phyloP scores from a whole-genome alignment of 2,113 vertebrate species.

The Galemys pyrenaicus region DNA sequence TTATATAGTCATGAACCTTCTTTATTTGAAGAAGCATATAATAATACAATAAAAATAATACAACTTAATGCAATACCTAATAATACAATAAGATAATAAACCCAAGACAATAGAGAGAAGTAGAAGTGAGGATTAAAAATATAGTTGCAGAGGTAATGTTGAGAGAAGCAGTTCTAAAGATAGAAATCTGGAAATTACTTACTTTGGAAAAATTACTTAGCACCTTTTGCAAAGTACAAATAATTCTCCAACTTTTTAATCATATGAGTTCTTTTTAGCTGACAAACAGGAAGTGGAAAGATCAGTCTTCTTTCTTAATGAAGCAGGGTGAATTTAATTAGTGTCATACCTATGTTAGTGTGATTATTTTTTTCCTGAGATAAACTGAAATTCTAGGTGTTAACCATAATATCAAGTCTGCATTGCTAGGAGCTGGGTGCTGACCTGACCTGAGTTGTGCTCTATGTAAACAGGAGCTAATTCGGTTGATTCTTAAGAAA shows the following conservation, averaged over 20 bases:
- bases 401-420: neutral
- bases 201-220: constrained; percentile 60
- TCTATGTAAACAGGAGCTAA: neutral
- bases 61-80: neutral
- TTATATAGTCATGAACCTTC: neutral
- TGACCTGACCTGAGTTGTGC: neutral
- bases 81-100: neutral
- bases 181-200: constrained; percentile 61
- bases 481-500: neutral
- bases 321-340: constrained; percentile 66
- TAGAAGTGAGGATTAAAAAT: neutral
- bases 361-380: neutral
- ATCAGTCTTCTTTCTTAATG: constrained; percentile 35
- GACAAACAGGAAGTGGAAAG: constrained; percentile 56
- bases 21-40: neutral
- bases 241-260: constrained; percentile 59
- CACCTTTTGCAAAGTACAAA: constrained; percentile 50
- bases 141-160: neutral
- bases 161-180: constrained; percentile 58
- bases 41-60: neutral
- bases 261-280: constrained; percentile 27
- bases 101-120: neutral
- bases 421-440: neutral
- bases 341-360: neutral
- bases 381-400: constrained; percentile 1